These are phyloP conservation scores for Grammomys dolichurus DNA, from an alignment of 2,113 vertebrate genomes.

Conservation along the genomic window DNA sequence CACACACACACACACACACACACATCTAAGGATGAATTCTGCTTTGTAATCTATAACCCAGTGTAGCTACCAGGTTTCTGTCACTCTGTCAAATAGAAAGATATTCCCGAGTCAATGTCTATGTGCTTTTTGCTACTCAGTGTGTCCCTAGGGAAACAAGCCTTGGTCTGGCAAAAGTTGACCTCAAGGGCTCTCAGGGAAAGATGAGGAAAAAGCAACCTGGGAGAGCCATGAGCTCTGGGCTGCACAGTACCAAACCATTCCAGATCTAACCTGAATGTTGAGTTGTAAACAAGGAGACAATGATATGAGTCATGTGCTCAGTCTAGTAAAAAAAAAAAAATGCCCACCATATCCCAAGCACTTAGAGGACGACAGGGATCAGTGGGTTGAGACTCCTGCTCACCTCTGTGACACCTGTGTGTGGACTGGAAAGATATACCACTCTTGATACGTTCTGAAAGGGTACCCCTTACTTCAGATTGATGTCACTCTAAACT, in stretches of 20 bases:
- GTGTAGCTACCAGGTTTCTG: neutral
- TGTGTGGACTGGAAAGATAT: neutral
- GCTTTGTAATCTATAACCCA: neutral
- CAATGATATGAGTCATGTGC: constrained; percentile 14
- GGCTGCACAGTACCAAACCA: neutral
- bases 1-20: neutral
- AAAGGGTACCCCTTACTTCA: neutral
- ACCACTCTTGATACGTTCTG: neutral
- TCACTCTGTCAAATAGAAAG: neutral
- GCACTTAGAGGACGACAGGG: neutral
- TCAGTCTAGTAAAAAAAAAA: neutral
- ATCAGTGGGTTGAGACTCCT: neutral
- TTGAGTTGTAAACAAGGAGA: constrained; percentile 18
- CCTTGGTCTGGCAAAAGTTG: neutral
- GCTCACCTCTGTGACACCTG: neutral
- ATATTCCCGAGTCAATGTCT: neutral
- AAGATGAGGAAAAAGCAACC: neutral
- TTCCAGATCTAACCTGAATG: neutral
- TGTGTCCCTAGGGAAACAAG: neutral
- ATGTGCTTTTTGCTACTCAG: neutral
- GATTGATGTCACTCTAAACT: neutral
- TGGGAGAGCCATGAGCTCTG: neutral
- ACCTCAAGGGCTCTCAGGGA: neutral
- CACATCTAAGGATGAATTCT: neutral
- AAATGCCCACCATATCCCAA: neutral